Evolutionary conservation across 1,140 invertebrate species (phyloP).

Genomic region (Laodelphax striatellus): DNA sequence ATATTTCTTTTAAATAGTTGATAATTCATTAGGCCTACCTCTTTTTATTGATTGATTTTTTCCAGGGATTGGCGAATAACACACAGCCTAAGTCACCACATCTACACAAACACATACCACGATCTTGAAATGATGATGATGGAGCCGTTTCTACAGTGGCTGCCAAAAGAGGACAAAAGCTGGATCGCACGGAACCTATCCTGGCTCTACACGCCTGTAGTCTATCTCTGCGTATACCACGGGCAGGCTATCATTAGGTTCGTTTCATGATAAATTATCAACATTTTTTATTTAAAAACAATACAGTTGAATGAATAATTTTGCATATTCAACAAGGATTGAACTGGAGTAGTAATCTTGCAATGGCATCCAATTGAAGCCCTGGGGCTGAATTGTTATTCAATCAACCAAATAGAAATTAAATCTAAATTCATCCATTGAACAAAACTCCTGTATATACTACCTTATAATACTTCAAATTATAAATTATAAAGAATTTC

Average conservation of each 20-base stretch:
- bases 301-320: no score
- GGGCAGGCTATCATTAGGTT: slow-evolving; percentile 37
- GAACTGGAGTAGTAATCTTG: no score
- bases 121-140: slow-evolving; percentile 60
- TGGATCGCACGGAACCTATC: slow-evolving; percentile 32
- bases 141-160: slow-evolving; percentile 59
- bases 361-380: no score
- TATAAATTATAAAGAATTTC: no score
- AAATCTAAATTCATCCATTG: no score
- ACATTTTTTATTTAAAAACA: no score
- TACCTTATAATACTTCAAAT: no score
- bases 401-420: no score
- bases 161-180: slow-evolving; percentile 40
- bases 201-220: slow-evolving; percentile 37
- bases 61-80: slow-evolving; percentile 62
- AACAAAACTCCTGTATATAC: no score
- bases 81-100: slow-evolving; percentile 67
- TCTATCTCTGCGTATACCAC: slow-evolving; percentile 35
- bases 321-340: neutral
- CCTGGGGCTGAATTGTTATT: no score
- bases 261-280: slow-evolving; percentile 17
- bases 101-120: slow-evolving; percentile 64
- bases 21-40: no score
- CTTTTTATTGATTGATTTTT: slow-evolving; percentile 25
- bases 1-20: no score